Base-by-base conservation (phyloP, 2,797 vertebrate species). In the Huso huso region DNA sequence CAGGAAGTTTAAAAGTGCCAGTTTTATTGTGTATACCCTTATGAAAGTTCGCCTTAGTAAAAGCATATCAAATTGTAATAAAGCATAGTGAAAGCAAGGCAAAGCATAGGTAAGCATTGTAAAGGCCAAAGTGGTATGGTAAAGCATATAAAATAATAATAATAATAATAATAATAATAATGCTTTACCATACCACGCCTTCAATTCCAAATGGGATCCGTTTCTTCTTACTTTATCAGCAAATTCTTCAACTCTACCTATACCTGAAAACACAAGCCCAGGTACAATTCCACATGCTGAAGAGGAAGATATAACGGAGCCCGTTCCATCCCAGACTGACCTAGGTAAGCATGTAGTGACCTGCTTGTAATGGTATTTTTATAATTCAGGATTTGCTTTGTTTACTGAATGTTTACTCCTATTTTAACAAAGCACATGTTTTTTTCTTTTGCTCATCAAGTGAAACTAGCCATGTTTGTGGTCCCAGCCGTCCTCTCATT, bases 401-500 rank as follows among this genome's bases (percentile, higher is more conserved):
- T 37, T 37, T 37, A 37, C 37, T 37, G 37, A 37, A 37, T 37
- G 37, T 37, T 37, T 37, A 37, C 3, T 37, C 5, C 37, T 62
- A 57, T 51, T 23, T 64, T 69, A 71, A 67, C 11, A 1, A n/a
- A 58, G 51, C 13, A 9, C 15, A 7, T 69, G 50, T 68, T 61
- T 71, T 52, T 18, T 6, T 65, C 59, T 59, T 73, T 69, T 71
- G 89, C 87, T 84, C 68, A 37, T 69, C 8, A 67, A 75, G 74
- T 83, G 66, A 87, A 82, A 15, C 64, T 89, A 53, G 77, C 79
- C 68, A 74, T 82, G 23, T 77, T 92, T 67, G 69, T 79, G 63
- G 75, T 83, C 55, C 84, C 87, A 0, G 1, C 83, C 0, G 78
- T 79, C 71, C 63, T 89, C 61, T 75, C 79, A 55, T 67, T 85